Percentiles rank a stretch among this genome's conserved stretches.
phyloP scores from a whole-genome alignment of 2,113 vertebrate genomes.

The Proteles cristata region DNA sequence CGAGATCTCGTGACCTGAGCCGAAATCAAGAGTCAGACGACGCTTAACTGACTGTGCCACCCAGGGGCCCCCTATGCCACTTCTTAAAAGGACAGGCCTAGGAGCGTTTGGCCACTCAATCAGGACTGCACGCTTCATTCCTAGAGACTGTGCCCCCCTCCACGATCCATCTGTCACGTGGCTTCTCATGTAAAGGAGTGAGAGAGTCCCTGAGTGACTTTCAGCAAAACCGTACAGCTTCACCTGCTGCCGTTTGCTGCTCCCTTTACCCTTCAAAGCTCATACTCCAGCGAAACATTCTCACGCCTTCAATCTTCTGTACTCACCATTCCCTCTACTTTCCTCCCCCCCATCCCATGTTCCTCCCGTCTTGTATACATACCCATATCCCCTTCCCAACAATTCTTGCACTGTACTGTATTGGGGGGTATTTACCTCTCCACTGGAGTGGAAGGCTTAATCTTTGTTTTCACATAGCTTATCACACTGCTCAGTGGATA shows the following conservation, averaged over 20 bases:
- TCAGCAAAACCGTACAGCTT: neutral
- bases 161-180: neutral
- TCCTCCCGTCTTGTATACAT: neutral
- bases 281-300: neutral
- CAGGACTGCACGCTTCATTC: neutral
- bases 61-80: no score
- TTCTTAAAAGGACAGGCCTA: neutral
- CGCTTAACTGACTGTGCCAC: no score
- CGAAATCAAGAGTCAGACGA: no score
- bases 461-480: neutral
- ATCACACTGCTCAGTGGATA: neutral
- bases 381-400: neutral
- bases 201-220: neutral
- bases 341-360: neutral
- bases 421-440: neutral
- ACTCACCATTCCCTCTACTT: neutral
- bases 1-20: no score
- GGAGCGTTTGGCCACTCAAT: neutral
- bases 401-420: neutral
- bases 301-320: neutral
- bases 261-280: neutral
- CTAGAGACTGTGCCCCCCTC: fast-evolving
- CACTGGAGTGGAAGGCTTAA: neutral
- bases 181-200: neutral
- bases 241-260: neutral